Percentiles rank a stretch among this genome's conserved stretches.
These are phyloP conservation scores for Agapornis roseicollis DNA, from an alignment of 2,113 vertebrate genomes.

Conservation along the genomic window DNA sequence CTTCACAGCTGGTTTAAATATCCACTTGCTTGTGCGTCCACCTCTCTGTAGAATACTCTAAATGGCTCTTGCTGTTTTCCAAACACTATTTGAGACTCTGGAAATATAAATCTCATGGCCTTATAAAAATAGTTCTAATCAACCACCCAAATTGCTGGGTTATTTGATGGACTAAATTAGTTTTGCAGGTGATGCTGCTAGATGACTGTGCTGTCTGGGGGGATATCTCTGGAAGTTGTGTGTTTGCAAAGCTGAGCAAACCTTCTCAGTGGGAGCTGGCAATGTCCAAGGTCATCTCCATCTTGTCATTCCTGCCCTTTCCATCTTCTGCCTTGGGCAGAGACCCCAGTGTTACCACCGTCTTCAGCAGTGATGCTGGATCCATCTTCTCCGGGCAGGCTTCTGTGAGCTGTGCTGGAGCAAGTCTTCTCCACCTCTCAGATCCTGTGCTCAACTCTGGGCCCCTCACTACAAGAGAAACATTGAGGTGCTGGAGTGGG, in stretches of 20 bases:
- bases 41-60: not conserved
- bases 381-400: not conserved
- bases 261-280: not conserved
- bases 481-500: not conserved
- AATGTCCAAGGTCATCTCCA: not conserved
- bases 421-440: not conserved
- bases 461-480: too few species aligned
- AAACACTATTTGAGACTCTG: not conserved
- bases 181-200: not conserved
- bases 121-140: slow-evolving; percentile 3
- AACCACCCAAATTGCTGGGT: not conserved
- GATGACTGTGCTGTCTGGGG: rapidly evolving
- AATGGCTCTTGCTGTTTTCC: not conserved
- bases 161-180: not conserved
- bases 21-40: not conserved
- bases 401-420: not conserved
- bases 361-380: not conserved
- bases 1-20: slow-evolving; percentile 51
- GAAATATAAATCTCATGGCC: not conserved
- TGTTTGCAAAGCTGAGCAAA: not conserved
- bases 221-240: not conserved
- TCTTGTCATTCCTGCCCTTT: not conserved
- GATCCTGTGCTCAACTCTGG: not conserved
- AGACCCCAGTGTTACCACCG: rapidly evolving
- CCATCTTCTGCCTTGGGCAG: not conserved